phyloP scores from a whole-genome alignment of 2,888 invertebrate genomes.

The Sarcophaga rosellei region DNA sequence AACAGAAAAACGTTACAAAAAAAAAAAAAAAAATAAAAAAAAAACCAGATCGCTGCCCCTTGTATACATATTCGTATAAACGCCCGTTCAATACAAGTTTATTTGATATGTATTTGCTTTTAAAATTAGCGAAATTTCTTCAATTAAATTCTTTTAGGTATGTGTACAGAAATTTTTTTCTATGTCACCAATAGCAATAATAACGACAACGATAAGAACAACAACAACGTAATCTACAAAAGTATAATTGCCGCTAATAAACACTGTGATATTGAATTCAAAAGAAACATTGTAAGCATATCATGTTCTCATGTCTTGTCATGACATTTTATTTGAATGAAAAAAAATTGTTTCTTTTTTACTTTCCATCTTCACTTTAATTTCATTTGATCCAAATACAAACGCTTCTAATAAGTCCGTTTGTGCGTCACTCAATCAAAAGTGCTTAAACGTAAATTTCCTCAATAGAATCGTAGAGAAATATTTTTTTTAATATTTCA shows the following conservation, averaged over 20 bases:
- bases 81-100: no score
- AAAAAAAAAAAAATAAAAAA: no score
- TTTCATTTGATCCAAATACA: not conserved
- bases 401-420: not conserved
- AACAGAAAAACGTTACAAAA: no score
- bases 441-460: not conserved
- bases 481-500: not conserved
- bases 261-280: no score
- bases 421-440: not conserved
- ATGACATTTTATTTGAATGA: not conserved
- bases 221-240: no score
- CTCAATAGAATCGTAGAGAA: not conserved
- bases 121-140: slow-evolving; percentile 1
- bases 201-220: no score
- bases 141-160: no score
- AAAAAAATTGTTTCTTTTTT: not conserved
- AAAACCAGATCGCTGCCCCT: no score
- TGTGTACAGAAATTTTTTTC: no score
- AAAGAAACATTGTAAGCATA: not conserved
- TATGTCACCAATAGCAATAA: no score
- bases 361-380: not conserved
- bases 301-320: not conserved
- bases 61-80: no score
- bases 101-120: not conserved
- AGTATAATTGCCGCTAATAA: no score